Evolutionary conservation across 1,140 invertebrate genomes (phyloP), one percentile per base, ranked within the genome.

Genomic region (Oedothorax gibbosus): DNA sequence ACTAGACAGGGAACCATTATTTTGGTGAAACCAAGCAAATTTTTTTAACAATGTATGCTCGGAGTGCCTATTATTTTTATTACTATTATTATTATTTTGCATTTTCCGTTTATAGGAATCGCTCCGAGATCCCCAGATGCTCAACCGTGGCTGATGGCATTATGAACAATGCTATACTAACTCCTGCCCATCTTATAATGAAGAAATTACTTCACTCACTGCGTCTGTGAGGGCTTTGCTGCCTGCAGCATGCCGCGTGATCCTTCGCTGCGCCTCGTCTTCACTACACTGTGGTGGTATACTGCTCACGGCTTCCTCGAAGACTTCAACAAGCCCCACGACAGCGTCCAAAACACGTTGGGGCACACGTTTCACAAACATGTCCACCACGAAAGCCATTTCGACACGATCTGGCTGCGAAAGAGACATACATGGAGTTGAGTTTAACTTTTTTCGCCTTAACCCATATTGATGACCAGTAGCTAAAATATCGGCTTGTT

Each of bases 311-410:
- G 18, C 51, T 73, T 73, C 51, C 14, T 20, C 56, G 21, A 51
- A 73, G 7, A 56, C 6, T 14, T 73, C 50, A 21, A 56, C 9
- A 18, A 18, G 9, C 0, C 12, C 21, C 6, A 73, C 21, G 7
- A 12, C 15, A 0, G n/a, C 12, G 6, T 69, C 49, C 35, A 50
- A 50, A 0, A 51, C 35, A 8, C 6, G 35, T 15, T 20, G 7
- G 3, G 73, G 73, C 60, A 50, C 35, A 0, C 49, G 21, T 3
- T 54, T 57, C 20, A 77, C 73, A 11, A 62, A 77, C 73, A 77
- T 77, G 2, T 77, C 73, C 60, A 62, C 73, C 5, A 77, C 60
- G 12, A 77, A 9, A 10, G 64, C 51, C 73, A 62, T 62, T 12
- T 77, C 73, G 6, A 77, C 60, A 11, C 15, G 60, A 7, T 64